Conservation (phyloP, 2,888 invertebrate species). For the Lepidonotus clava region DNA sequence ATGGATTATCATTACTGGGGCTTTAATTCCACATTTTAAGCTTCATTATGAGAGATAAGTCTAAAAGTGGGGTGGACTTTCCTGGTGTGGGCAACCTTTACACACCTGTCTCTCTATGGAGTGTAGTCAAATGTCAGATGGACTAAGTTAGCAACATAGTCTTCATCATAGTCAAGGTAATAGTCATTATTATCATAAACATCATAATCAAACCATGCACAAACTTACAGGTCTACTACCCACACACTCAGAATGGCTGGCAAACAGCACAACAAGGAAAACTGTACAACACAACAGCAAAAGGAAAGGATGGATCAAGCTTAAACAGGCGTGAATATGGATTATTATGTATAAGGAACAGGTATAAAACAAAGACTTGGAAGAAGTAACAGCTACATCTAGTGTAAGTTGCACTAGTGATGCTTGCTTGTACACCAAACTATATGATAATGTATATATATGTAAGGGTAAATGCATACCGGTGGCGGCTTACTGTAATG, state of each 20-base stretch:
- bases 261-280: neutral
- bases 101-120: neutral
- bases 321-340: neutral
- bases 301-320: slow-evolving; percentile 1
- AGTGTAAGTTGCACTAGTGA: too few relatives aligned
- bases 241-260: neutral
- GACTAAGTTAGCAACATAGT: neutral
- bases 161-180: neutral
- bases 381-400: too few relatives aligned
- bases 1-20: neutral
- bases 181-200: neutral
- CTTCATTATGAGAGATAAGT: neutral
- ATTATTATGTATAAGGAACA: neutral
- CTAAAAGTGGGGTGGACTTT: neutral
- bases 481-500: neutral
- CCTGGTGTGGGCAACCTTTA: neutral
- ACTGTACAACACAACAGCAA: neutral
- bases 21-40: neutral
- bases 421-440: too few relatives aligned
- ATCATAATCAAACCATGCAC: slow-evolving; percentile 2
- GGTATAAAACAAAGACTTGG: too few relatives aligned
- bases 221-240: neutral
- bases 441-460: too few relatives aligned
- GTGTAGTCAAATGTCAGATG: neutral
- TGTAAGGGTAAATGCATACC: slow-evolving; percentile 10